Evolutionary conservation across 1,140 invertebrate species (phyloP), one percentile per base, ranked within the genome.

Genomic region (Bathynomus jamesi): DNA sequence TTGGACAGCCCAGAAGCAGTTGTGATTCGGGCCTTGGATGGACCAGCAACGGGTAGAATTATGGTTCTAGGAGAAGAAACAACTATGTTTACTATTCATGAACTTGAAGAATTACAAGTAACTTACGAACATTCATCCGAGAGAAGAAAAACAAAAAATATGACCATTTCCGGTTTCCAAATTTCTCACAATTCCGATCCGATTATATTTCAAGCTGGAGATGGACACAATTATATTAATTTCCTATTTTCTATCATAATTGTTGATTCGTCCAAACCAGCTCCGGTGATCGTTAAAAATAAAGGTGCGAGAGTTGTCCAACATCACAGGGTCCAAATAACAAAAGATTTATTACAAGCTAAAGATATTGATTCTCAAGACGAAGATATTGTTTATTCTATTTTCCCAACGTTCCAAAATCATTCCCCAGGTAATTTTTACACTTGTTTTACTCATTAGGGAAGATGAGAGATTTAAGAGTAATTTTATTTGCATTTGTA

Each of bases 141-240:
- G n/a, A n/a, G n/a, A n/a, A n/a, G n/a, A n/a, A n/a, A n/a, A n/a
- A n/a, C n/a, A n/a, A 69, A 72, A 25, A 31, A 40, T 10, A 24
- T 28, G 17, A 10, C 29, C 13, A 30, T n/a, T 13, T 10, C 61
- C n/a, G 30, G 21, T 24, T 28, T 60, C 24, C 24, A 61, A 0
- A 65, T 60, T n/a, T 30, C 30, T 5, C 70, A 77, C 63, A 62
- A 69, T 28, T 62, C 40, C 13, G 40, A 53, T 53, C 21, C 40
- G 21, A 53, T 77, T 11, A 28, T 77, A 8, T 61, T 77, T 13
- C 76, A 77, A 64, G 67, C 70, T 13, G 72, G 62, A 30, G 76
- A 77, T 67, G 76, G 71, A n/a, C 65, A 74, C 61, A 74, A 67
- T 65, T 61, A 72, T 25, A 60, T 74, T n/a, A 77, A 77, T 30